These are phyloP conservation scores for Chlorops oryzae DNA, from an alignment of 1,140 invertebrate genomes.

Conservation along the genomic window DNA sequence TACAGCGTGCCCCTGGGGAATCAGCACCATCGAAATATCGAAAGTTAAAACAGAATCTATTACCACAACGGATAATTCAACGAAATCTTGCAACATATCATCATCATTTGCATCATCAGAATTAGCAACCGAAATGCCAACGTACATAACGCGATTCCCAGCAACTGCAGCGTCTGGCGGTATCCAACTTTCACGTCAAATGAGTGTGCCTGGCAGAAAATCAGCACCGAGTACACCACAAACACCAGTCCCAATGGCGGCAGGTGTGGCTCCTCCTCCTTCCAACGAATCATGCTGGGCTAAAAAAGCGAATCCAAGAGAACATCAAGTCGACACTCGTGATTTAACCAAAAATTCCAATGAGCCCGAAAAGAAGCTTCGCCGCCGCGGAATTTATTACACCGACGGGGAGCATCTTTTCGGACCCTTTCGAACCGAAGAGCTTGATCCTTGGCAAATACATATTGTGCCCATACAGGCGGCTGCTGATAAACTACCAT, in stretches of 20 bases:
- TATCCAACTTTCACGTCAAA: constrained; percentile 31
- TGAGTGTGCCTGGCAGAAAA: constrained; percentile 7
- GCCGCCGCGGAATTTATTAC: constrained; percentile 16
- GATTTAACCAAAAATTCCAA: not conserved
- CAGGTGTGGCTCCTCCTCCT: constrained; percentile 3
- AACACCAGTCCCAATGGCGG: not conserved
- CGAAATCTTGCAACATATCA: too few species aligned
- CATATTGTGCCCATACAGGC: not conserved
- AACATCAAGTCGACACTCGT: not conserved
- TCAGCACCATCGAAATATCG: too few species aligned
- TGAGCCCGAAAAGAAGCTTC: not conserved
- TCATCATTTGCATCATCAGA: too few species aligned
- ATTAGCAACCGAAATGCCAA: constrained; percentile 14
- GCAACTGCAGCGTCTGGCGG: constrained; percentile 28
- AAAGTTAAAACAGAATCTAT: too few species aligned
- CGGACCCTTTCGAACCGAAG: constrained; percentile 10
- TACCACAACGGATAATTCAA: too few species aligned
- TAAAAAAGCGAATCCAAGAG: not conserved
- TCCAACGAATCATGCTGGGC: constrained; percentile 11
- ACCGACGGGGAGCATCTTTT: constrained; percentile 18
- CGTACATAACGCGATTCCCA: constrained; percentile 25
- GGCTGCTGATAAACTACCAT: not conserved
- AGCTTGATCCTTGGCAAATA: not conserved
- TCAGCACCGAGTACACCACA: constrained; percentile 4
- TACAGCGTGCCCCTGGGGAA: too few species aligned